Evolutionary conservation across 2,797 vertebrate species (phyloP).

Genomic region (Eospalax fontanierii): DNA sequence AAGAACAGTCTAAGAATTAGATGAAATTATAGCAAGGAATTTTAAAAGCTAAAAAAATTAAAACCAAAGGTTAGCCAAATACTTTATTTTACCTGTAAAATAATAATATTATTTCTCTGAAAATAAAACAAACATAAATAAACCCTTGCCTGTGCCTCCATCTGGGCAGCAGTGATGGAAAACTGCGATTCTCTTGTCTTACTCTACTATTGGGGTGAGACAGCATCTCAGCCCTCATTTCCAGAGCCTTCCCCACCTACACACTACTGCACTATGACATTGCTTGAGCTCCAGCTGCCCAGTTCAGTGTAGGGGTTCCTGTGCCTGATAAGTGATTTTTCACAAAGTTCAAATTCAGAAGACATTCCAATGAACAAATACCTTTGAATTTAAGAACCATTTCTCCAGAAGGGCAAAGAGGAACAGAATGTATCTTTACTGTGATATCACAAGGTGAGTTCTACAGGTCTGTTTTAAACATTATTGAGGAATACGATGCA

Average conservation of each 20-base stretch:
- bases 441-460: conserved; percentile 71
- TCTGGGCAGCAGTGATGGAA: conserved; percentile 22
- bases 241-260: neutral
- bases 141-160: neutral
- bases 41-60: conserved; percentile 69
- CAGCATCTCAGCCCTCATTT: conserved; percentile 73
- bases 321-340: conserved; percentile 81
- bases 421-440: conserved; percentile 60
- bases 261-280: conserved; percentile 48
- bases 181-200: conserved; percentile 37
- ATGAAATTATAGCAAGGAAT: conserved; percentile 74
- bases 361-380: conserved; percentile 52
- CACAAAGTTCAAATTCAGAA: conserved; percentile 81
- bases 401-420: conserved; percentile 6
- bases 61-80: conserved; percentile 72
- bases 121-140: neutral
- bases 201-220: conserved; percentile 5
- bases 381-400: conserved; percentile 81
- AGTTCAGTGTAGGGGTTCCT: conserved; percentile 72
- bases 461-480: conserved; percentile 57
- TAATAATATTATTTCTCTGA: conserved; percentile 64
- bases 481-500: conserved; percentile 59
- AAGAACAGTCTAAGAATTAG: conserved; percentile 81
- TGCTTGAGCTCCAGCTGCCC: conserved; percentile 77
- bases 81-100: conserved; percentile 80